phyloP scores from a whole-genome alignment of 2,113 vertebrate species.

The Prietella phreatophila region DNA sequence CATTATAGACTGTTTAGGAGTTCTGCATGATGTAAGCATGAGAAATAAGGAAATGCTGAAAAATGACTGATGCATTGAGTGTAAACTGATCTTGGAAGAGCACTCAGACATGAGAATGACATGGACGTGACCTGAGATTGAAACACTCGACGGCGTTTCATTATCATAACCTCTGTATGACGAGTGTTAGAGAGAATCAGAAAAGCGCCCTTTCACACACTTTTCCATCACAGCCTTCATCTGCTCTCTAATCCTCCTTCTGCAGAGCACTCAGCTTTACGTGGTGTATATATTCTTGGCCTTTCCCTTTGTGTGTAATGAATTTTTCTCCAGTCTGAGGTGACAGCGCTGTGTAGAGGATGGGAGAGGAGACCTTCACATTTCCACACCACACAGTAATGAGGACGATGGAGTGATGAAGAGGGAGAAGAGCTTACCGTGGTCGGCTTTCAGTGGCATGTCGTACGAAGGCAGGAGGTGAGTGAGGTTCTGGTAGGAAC shows the following conservation, averaged over 20 bases:
- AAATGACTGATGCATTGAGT: not conserved
- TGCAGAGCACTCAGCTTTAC: not conserved
- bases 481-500: slow-evolving; percentile 96
- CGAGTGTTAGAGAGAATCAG: not conserved
- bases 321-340: not conserved
- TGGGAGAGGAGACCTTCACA: not conserved
- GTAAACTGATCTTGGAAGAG: not conserved
- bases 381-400: not conserved
- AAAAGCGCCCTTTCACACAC: not conserved
- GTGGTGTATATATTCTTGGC: not conserved
- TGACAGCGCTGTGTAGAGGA: not conserved
- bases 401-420: not conserved
- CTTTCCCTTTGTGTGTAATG: not conserved
- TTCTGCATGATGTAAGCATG: not conserved
- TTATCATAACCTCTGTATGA: not conserved
- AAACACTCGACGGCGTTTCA: not conserved
- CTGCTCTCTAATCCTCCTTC: not conserved
- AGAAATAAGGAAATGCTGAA: not conserved
- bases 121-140: not conserved
- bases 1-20: not conserved
- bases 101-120: not conserved
- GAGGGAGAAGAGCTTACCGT: slow-evolving; percentile 85
- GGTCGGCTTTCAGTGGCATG: slow-evolving; percentile 84
- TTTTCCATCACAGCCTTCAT: not conserved
- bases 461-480: slow-evolving; percentile 93